These are phyloP conservation scores for Melanotaenia nigrans DNA, from an alignment of 2,797 vertebrate genomes.

Conservation along the genomic window DNA sequence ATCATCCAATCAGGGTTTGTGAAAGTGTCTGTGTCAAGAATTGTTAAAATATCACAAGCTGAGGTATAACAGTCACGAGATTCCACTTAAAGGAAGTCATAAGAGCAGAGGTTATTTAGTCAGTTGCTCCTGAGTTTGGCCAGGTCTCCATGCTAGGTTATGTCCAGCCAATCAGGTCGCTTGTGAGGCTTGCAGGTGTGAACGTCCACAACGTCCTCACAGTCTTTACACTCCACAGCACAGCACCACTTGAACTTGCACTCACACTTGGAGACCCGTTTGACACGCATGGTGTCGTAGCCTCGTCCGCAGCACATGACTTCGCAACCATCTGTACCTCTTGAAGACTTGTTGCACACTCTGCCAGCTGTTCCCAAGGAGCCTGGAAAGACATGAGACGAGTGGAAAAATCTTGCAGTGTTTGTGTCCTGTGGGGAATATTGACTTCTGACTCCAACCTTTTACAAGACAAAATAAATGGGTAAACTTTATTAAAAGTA, in stretches of 20 bases:
- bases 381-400: conserved; percentile 75
- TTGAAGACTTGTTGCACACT: conserved; percentile 92
- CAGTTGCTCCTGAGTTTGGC: conserved; percentile 30
- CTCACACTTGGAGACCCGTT: conserved; percentile 94
- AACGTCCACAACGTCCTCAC: conserved; percentile 92
- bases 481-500: not conserved
- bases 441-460: not conserved
- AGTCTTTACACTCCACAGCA: conserved; percentile 94
- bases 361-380: conserved; percentile 95
- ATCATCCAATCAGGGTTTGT: conserved; percentile 36
- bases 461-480: not conserved
- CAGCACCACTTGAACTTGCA: conserved; percentile 99
- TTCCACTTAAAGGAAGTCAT: conserved; percentile 67
- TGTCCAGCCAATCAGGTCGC: conserved; percentile 91
- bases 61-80: conserved; percentile 56
- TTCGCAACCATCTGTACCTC: conserved; percentile 94
- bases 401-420: not conserved
- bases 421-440: not conserved
- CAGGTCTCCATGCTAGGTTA: conserved; percentile 82
- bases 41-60: conserved; percentile 76
- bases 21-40: conserved; percentile 64
- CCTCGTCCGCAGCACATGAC: conserved; percentile 99
- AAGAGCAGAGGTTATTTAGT: conserved; percentile 57
- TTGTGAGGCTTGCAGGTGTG: conserved; percentile 98
- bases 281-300: conserved; percentile 95